Evolutionary conservation across 2,888 invertebrate species (phyloP).

Genomic region (Athripsodes cinereus): DNA sequence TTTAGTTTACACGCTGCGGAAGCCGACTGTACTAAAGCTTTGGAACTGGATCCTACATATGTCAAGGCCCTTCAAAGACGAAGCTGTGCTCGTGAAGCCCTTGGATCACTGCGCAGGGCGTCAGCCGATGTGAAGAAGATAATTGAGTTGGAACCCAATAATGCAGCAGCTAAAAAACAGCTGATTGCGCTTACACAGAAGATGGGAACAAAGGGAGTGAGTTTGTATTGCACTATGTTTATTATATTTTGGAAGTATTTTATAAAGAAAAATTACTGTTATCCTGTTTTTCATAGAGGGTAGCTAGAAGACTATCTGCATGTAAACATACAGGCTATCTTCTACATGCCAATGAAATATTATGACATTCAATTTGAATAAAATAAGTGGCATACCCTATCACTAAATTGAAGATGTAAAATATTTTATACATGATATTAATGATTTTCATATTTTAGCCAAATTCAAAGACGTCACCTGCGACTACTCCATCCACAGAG

Average conservation of each 20-base stretch:
- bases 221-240: slow-evolving; percentile 23
- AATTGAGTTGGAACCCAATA: slow-evolving; percentile 71
- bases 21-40: slow-evolving; percentile 74
- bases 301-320: too few relatives aligned
- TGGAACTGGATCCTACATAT: slow-evolving; percentile 70
- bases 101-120: slow-evolving; percentile 68
- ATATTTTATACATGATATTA: too few relatives aligned
- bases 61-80: slow-evolving; percentile 81
- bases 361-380: too few relatives aligned
- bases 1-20: slow-evolving; percentile 63
- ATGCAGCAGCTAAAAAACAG: slow-evolving; percentile 60
- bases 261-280: not conserved
- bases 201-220: slow-evolving; percentile 48
- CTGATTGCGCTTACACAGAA: slow-evolving; percentile 50
- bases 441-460: slow-evolving; percentile 31
- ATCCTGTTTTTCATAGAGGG: not conserved
- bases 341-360: too few relatives aligned
- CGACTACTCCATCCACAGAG: slow-evolving; percentile 35
- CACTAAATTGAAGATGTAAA: too few relatives aligned
- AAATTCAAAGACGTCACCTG: slow-evolving; percentile 44
- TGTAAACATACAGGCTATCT: too few relatives aligned
- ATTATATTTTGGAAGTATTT: not conserved
- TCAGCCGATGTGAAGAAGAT: slow-evolving; percentile 64
- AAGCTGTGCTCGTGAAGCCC: slow-evolving; percentile 65
- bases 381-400: too few relatives aligned